Evolutionary conservation across 2,113 vertebrate genomes (phyloP).

Genomic region (Rostratula benghalensis): DNA sequence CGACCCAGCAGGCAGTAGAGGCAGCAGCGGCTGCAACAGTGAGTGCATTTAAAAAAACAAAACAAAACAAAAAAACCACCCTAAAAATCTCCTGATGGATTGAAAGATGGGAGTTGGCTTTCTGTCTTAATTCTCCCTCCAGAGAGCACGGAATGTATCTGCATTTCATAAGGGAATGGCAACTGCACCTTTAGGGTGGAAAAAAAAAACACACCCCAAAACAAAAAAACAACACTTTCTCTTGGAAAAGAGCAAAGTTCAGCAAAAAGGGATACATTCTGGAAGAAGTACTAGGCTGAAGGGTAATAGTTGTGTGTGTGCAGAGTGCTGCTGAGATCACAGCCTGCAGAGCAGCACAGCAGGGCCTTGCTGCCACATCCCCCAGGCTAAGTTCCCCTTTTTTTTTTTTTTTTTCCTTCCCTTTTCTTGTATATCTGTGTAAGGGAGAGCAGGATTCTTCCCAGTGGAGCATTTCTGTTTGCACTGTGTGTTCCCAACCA

Average conservation of each 20-base stretch:
- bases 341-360: neutral
- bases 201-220: neutral
- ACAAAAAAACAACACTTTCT: slow-evolving; percentile 46
- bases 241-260: slow-evolving; percentile 70
- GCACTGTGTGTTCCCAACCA: slow-evolving; percentile 5
- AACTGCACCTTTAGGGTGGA: slow-evolving; percentile 54
- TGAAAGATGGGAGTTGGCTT: slow-evolving; percentile 36
- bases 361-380: neutral
- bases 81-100: slow-evolving; percentile 20
- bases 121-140: neutral
- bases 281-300: slow-evolving; percentile 13
- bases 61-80: too few species aligned
- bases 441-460: neutral
- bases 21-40: slow-evolving; percentile 82
- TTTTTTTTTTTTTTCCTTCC: too few species aligned
- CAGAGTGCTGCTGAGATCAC: slow-evolving; percentile 25
- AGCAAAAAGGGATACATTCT: slow-evolving; percentile 41
- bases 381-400: slow-evolving; percentile 17
- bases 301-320: slow-evolving; percentile 8
- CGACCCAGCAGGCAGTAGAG: slow-evolving; percentile 77
- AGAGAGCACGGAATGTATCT: slow-evolving; percentile 57
- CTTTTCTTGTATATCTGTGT: neutral
- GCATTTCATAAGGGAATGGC: slow-evolving; percentile 33
- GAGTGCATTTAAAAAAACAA: slow-evolving; percentile 69
- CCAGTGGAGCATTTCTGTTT: slow-evolving; percentile 22